These are phyloP conservation scores for Rhinopomastus cyanomelas DNA, from an alignment of 2,113 vertebrate species.

Conservation along the genomic window DNA sequence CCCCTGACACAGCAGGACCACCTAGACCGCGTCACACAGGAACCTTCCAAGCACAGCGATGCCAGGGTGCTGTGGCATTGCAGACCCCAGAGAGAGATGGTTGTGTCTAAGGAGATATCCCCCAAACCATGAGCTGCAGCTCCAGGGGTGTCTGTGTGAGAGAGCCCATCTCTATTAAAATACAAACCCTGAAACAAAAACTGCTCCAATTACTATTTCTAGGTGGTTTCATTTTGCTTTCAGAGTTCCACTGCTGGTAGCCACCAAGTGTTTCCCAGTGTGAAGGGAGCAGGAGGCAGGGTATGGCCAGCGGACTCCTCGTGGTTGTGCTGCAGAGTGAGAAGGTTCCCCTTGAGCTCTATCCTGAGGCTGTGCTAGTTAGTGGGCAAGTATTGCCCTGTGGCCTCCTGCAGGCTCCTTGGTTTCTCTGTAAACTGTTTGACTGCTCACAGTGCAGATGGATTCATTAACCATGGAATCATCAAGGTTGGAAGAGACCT, in stretches of 20 bases:
- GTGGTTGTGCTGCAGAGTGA: neutral
- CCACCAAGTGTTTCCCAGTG: neutral
- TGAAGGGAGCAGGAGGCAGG: neutral
- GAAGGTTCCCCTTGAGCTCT: neutral
- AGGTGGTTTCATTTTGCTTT: neutral
- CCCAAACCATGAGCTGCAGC: neutral
- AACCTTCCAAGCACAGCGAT: no score
- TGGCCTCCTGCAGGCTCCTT: neutral
- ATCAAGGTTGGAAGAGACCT: no score
- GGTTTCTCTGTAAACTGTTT: accelerated
- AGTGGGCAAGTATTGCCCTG: neutral
- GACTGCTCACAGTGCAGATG: neutral
- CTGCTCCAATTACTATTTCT: neutral
- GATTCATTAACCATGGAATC: neutral
- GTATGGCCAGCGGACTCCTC: neutral
- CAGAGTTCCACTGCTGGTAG: neutral
- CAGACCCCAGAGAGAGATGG: neutral
- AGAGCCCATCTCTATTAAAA: neutral
- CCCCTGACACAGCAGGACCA: no score
- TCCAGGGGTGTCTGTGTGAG: neutral
- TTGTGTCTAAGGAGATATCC: neutral
- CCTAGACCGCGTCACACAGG: no score
- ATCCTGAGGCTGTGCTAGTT: neutral
- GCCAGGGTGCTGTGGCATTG: no score
- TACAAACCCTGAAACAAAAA: neutral